Evolutionary conservation across 2,113 vertebrate species (phyloP), one percentile per base, ranked within the genome.

Genomic region (Stigmatopora nigra): DNA sequence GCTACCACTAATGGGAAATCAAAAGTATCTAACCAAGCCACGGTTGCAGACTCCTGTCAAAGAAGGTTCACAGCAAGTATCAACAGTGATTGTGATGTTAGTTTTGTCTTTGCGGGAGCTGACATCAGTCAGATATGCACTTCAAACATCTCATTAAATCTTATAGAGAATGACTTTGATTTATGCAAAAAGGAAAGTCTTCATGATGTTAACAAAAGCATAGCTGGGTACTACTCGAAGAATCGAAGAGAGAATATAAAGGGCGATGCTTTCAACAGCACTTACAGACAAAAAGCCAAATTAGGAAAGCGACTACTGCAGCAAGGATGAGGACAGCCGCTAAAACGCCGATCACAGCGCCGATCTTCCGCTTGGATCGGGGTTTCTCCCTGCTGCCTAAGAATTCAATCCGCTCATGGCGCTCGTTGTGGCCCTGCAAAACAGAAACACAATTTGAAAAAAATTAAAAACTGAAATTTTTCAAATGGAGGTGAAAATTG

Each of bases 221-320:
- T 2, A 47, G 22, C 2, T 0, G 12, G 6, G 3, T 7, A 56
- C 1, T 4, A 5, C 25, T 31, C 25, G 22, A 68, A 59, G 13
- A 58, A 36, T 44, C 31, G 20, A 31, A n/a, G 53, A 16, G 2
- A 19, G 25, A 7, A 63, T 38, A 20, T 10, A 63, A 12, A 17
- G 12, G 14, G 19, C 16, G 38, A 65, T 60, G 46, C 5, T 48
- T 45, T 46, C 13, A 20, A 19, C 22, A 46, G 8, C 57, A 82
- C 87, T 73, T 71, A 92, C 91, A 84, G 66, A 79, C 52, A 76
- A 91, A 92, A 17, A 80, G 56, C 89, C 89, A 92, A 38, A 90
- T 68, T 6, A 92, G 88, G 61, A 92, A 61, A 0, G 80, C 91
- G 0, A 72, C 70, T 13, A 90, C 31, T 2, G 78, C 82, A 0